A percentile compares a stretch with the other conserved stretches of the same genome.
phyloP scores from a whole-genome alignment of 2,113 vertebrate genomes.

The Brevimyrus niger region DNA sequence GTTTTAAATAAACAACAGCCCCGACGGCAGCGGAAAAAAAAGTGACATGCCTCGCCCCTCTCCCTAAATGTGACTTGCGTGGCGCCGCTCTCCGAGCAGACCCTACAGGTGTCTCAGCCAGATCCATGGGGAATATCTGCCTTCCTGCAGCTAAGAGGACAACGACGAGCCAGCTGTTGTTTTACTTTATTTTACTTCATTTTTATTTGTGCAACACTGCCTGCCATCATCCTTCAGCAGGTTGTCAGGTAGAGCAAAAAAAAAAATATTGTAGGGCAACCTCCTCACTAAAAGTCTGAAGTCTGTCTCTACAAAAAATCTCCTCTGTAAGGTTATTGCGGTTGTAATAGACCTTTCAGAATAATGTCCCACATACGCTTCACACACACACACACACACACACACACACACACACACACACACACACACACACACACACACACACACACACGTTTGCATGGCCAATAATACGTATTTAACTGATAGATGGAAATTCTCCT shows the following conservation, averaged over 20 bases:
- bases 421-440: neutral
- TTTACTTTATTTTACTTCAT: neutral
- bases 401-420: neutral
- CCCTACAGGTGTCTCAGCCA: neutral
- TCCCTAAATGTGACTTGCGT: neutral
- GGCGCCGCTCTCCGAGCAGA: neutral
- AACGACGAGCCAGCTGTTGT: neutral
- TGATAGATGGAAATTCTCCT: neutral
- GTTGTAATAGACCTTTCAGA: neutral
- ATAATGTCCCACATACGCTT: neutral
- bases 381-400: neutral
- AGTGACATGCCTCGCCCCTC: neutral
- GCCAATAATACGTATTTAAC: neutral
- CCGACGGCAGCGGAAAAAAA: neutral
- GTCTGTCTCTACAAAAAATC: neutral
- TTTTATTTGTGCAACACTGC: neutral
- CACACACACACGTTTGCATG: neutral
- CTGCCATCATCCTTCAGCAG: neutral
- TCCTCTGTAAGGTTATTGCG: neutral
- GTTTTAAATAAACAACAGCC: slow-evolving; percentile 6
- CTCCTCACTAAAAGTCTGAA: neutral
- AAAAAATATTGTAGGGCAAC: neutral
- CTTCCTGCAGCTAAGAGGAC: neutral
- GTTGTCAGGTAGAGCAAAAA: slow-evolving; percentile 6
- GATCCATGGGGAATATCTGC: slow-evolving; percentile 1